phyloP scores from a whole-genome alignment of 2,888 invertebrate species.

The Spodoptera littoralis region DNA sequence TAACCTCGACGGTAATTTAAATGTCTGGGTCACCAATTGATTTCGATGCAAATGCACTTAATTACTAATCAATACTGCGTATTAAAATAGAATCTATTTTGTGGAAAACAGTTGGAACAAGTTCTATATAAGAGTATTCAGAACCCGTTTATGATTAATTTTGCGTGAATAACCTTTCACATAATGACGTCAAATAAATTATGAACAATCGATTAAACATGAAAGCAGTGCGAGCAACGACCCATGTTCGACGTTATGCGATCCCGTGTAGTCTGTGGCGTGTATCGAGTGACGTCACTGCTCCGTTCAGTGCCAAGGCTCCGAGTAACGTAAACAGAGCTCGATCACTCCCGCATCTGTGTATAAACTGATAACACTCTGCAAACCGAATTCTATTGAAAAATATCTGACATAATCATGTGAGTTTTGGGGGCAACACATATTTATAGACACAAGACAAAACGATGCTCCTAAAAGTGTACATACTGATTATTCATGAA shows the following conservation, averaged over 20 bases:
- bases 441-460: neutral
- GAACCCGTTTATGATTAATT: conserved; percentile 11
- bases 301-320: conserved; percentile 80
- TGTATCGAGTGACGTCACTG: conserved; percentile 71
- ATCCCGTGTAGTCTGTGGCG: conserved; percentile 59
- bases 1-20: too few relatives aligned
- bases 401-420: conserved; percentile 15
- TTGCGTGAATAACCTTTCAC: conserved; percentile 22
- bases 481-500: neutral
- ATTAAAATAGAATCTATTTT: too few relatives aligned
- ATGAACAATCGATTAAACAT: conserved; percentile 48
- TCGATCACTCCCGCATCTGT: conserved; percentile 71
- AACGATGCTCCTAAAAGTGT: neutral
- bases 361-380: conserved; percentile 67
- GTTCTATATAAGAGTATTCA: too few relatives aligned
- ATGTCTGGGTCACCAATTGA: too few relatives aligned
- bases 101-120: too few relatives aligned
- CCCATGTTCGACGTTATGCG: conserved; percentile 61
- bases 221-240: conserved; percentile 54
- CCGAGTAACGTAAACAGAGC: conserved; percentile 70
- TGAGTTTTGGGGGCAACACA: conserved; percentile 1
- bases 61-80: too few relatives aligned
- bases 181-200: conserved; percentile 40
- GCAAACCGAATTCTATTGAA: conserved; percentile 38
- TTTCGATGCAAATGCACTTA: too few relatives aligned